Conservation (phyloP, 2,113 vertebrate species). For the Eurypyga helias region DNA sequence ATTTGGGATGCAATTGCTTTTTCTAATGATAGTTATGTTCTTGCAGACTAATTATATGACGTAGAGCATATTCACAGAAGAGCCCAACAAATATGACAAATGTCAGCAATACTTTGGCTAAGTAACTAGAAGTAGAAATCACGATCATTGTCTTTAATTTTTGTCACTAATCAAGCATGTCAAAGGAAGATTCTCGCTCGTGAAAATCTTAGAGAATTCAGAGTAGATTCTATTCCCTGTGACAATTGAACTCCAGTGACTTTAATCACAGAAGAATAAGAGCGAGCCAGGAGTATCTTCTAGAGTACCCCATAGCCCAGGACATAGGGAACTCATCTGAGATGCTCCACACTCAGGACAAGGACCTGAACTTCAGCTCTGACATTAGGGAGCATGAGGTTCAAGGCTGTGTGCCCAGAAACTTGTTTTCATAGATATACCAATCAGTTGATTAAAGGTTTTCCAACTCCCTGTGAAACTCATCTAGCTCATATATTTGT, state of each 20-base stretch:
- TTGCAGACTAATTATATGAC: neutral
- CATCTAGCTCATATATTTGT: neutral
- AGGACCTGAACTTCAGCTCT: neutral
- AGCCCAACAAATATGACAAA: neutral
- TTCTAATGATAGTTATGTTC: neutral
- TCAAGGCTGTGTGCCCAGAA: neutral
- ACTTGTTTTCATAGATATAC: neutral
- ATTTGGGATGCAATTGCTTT: neutral
- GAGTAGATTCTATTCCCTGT: neutral
- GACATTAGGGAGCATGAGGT: neutral
- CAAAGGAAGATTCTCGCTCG: neutral
- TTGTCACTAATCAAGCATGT: neutral
- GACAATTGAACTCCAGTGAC: neutral
- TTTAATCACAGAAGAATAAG: neutral
- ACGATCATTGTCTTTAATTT: neutral
- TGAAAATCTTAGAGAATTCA: neutral
- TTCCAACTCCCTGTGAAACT: neutral
- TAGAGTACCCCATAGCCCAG: neutral
- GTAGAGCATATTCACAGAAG: neutral
- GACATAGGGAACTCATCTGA: neutral
- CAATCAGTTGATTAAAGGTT: neutral
- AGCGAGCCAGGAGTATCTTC: neutral
- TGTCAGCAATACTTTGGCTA: neutral
- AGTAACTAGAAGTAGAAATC: neutral
- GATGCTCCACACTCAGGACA: neutral